These are phyloP conservation scores for Danionella cerebrum DNA, from an alignment of 2,113 vertebrate genomes.

Conservation along the genomic window DNA sequence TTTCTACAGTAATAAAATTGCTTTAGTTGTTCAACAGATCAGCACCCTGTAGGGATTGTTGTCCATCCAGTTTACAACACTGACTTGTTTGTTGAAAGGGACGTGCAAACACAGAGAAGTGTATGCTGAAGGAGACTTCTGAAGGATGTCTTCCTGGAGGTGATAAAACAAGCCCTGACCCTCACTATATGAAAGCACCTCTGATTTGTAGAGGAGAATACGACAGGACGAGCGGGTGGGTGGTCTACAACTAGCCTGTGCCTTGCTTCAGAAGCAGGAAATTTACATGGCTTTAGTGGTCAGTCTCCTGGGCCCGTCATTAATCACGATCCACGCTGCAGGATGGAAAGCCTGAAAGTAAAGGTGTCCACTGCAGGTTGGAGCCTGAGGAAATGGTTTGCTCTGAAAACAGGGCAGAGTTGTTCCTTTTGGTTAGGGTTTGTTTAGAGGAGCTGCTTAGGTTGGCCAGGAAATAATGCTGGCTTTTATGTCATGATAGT, in stretches of 20 bases:
- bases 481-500: background rate
- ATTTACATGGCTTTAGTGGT: conserved; percentile 64
- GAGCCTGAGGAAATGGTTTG: conserved; percentile 28
- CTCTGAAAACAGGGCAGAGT: conserved; percentile 14
- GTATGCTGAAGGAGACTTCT: conserved; percentile 46
- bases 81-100: conserved; percentile 16
- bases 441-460: conserved; percentile 16
- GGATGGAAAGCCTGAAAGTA: conserved; percentile 8
- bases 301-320: conserved; percentile 52
- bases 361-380: conserved; percentile 9
- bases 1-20: background rate
- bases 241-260: conserved; percentile 56
- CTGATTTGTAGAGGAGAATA: conserved; percentile 52
- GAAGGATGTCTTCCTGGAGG: conserved; percentile 52
- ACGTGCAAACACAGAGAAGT: conserved; percentile 22
- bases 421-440: conserved; percentile 14
- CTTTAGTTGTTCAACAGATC: background rate
- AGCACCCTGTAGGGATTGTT: background rate
- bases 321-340: conserved; percentile 53
- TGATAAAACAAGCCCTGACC: conserved; percentile 63
- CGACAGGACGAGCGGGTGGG: conserved; percentile 54
- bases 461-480: conserved; percentile 16
- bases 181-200: conserved; percentile 55
- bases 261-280: conserved; percentile 49
- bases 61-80: background rate